Percentiles rank a stretch among this genome's conserved stretches.
Evolutionary conservation across 2,797 vertebrate genomes (phyloP).

Genomic region (Bovichtus variegatus): DNA sequence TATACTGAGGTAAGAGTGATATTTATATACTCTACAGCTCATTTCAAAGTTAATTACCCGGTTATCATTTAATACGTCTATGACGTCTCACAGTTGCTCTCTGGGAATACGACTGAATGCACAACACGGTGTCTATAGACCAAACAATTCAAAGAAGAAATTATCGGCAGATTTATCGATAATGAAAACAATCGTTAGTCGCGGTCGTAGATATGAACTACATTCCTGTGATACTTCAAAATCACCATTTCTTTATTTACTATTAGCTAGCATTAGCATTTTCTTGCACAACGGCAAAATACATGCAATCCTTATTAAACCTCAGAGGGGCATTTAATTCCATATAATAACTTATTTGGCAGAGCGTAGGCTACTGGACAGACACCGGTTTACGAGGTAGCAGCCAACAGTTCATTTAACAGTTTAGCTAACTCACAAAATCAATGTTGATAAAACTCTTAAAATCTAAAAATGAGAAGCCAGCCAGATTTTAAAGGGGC

Average conservation of each 20-base stretch:
- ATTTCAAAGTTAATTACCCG: constrained; percentile 17
- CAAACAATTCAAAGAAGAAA: no score
- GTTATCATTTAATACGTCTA: not conserved
- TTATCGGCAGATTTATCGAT: no score
- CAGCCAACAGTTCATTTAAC: not conserved
- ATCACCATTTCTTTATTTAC: no score
- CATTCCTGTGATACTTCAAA: no score
- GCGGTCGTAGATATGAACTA: no score
- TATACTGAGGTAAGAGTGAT: not conserved
- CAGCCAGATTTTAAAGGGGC: no score
- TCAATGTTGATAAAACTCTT: not conserved
- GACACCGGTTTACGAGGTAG: not conserved
- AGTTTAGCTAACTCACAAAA: not conserved
- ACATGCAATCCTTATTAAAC: no score
- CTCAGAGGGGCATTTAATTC: no score
- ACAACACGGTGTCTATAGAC: no score
- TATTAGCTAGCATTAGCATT: no score
- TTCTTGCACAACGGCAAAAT: no score
- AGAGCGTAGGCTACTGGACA: not conserved
- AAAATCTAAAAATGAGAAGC: not conserved
- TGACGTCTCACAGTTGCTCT: not conserved
- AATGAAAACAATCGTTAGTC: no score
- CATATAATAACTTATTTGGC: not conserved
- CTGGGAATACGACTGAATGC: not conserved
- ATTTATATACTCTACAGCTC: not conserved